These are phyloP conservation scores for Cyclargus thomasi DNA, from an alignment of 1,140 invertebrate genomes.

Conservation along the genomic window DNA sequence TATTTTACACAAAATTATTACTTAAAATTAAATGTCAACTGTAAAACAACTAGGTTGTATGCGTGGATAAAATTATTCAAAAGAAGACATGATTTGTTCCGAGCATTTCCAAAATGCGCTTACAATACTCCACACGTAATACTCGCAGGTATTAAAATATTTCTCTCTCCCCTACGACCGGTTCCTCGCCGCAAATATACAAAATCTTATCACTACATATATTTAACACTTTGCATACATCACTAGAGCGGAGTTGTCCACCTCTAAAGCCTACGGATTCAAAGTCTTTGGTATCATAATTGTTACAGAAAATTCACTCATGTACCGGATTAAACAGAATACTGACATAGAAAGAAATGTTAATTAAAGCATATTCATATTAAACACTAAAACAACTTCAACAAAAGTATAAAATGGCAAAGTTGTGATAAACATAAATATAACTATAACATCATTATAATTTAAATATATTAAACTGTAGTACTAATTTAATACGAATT, in stretches of 20 bases:
- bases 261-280: constrained; percentile 49
- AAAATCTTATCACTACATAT: constrained; percentile 64
- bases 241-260: constrained; percentile 33
- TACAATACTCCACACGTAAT: constrained; percentile 45
- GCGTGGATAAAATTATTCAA: constrained; percentile 38
- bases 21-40: constrained; percentile 56
- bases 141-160: constrained; percentile 71
- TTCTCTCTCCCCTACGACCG: constrained; percentile 34
- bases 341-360: constrained; percentile 59
- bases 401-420: constrained; percentile 53
- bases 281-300: constrained; percentile 70
- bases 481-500: constrained; percentile 5
- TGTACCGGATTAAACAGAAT: constrained; percentile 51
- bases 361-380: constrained; percentile 65
- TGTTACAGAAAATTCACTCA: constrained; percentile 56
- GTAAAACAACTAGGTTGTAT: constrained; percentile 61
- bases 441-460: constrained; percentile 1
- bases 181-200: constrained; percentile 51
- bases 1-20: constrained; percentile 54
- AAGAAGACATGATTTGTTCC: constrained; percentile 37
- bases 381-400: constrained; percentile 61
- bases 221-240: constrained; percentile 67
- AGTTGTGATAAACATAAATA: constrained; percentile 40
- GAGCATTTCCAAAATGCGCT: constrained; percentile 39
- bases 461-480: constrained; percentile 12